Evolutionary conservation across 2,888 invertebrate genomes (phyloP).

Genomic region (Leptopilina drosophilae): DNA sequence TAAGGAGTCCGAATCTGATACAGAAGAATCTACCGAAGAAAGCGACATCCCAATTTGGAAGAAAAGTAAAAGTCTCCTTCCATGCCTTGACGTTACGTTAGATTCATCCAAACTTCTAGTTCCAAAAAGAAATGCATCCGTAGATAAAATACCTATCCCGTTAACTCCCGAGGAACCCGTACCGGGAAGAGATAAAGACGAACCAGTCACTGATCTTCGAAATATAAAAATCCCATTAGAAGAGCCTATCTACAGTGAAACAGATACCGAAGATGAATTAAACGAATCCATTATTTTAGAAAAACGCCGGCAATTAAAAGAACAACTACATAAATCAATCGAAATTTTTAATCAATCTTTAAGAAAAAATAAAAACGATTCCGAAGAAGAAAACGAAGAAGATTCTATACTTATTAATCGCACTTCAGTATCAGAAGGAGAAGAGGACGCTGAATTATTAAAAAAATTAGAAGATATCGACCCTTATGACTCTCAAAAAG

Average conservation of each 20-base stretch:
- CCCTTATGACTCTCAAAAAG: neutral
- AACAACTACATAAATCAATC: neutral
- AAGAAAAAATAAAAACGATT: neutral
- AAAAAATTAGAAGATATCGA: neutral
- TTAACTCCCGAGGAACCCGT: neutral
- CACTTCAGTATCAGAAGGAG: neutral
- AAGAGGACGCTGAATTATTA: neutral
- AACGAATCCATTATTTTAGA: neutral
- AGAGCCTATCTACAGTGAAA: neutral
- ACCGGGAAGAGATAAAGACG: neutral
- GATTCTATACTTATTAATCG: neutral
- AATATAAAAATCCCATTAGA: neutral
- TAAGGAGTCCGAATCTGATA: neutral
- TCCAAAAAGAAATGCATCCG: neutral
- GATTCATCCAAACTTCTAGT: neutral
- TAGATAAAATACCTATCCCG: neutral
- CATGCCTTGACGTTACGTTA: neutral
- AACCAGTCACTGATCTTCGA: neutral
- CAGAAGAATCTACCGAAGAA: neutral
- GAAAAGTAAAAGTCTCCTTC: neutral
- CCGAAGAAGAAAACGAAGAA: neutral
- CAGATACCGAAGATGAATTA: neutral
- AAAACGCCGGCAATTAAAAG: neutral
- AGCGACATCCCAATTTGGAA: neutral
- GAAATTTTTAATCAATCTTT: neutral